These are phyloP conservation scores for Pegoplata infirma DNA, from an alignment of 2,888 invertebrate genomes.

Conservation along the genomic window DNA sequence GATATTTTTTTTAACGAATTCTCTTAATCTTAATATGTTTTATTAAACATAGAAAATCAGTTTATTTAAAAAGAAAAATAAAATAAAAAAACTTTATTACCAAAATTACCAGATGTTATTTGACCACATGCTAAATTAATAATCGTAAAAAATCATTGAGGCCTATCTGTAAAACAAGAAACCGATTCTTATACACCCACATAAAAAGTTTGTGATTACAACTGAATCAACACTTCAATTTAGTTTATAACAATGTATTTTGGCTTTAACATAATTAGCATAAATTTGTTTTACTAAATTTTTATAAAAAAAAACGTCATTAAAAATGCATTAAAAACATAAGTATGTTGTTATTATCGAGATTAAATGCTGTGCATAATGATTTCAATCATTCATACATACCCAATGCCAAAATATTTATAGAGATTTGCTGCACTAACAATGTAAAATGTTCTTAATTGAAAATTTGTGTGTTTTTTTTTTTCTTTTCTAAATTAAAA, in stretches of 20 bases:
- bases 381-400: neutral
- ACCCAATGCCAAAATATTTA: neutral
- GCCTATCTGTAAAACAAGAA: too few species aligned
- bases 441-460: too few species aligned
- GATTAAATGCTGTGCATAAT: too few species aligned
- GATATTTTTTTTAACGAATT: neutral
- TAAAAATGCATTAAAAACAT: too few species aligned
- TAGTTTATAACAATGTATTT: neutral
- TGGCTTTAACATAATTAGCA: neutral
- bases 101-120: neutral
- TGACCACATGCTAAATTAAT: neutral
- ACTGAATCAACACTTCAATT: too few species aligned
- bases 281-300: neutral
- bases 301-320: too few species aligned
- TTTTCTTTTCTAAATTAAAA: too few species aligned
- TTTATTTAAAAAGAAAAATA: neutral
- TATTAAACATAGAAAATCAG: neutral
- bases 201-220: neutral
- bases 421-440: neutral
- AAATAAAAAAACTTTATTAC: neutral
- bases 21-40: neutral
- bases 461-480: neutral
- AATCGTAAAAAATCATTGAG: too few species aligned
- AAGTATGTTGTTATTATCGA: too few species aligned
- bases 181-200: neutral